These are phyloP conservation scores for Andinoacara biseriatus DNA, from an alignment of 2,113 vertebrate species.

Conservation along the genomic window DNA sequence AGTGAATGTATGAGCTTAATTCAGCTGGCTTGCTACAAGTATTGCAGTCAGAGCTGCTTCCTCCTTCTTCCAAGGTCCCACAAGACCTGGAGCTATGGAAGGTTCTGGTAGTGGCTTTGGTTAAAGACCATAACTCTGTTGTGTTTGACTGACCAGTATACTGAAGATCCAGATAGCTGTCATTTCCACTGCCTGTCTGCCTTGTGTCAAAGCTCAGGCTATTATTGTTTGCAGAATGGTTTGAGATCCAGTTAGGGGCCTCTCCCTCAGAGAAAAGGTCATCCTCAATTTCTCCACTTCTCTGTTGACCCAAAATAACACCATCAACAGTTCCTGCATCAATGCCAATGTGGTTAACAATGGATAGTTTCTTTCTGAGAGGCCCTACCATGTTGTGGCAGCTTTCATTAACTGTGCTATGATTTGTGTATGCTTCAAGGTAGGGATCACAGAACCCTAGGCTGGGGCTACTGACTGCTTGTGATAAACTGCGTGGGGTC, in stretches of 20 bases:
- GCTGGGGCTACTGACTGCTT: conserved; percentile 75
- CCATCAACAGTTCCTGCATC: conserved; percentile 70
- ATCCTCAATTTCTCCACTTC: conserved; percentile 56
- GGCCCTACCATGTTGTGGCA: conserved; percentile 69
- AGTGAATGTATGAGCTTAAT: conserved; percentile 68
- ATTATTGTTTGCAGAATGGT: conserved; percentile 90
- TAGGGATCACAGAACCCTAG: conserved; percentile 80
- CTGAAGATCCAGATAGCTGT: conserved; percentile 74
- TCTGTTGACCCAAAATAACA: conserved; percentile 57
- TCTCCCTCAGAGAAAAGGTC: conserved; percentile 68
- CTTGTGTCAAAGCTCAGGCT: conserved; percentile 75
- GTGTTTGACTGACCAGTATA: conserved; percentile 57
- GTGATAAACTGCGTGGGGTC: conserved; percentile 79
- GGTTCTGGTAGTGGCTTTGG: conserved; percentile 68
- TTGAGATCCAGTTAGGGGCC: conserved; percentile 86
- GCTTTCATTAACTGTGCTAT: conserved; percentile 37
- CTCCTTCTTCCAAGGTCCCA: conserved; percentile 44
- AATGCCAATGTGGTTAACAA: conserved; percentile 73
- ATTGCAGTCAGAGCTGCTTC: conserved; percentile 32
- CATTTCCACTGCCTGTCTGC: conserved; percentile 63
- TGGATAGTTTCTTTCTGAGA: conserved; percentile 69
- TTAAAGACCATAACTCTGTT: conserved; percentile 65
- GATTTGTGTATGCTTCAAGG: conserved; percentile 67
- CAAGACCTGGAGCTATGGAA: conserved; percentile 52
- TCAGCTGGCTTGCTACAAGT: conserved; percentile 39